Conservation (phyloP, 2,888 invertebrate genomes). For the Chrysomela aeneicollis region DNA sequence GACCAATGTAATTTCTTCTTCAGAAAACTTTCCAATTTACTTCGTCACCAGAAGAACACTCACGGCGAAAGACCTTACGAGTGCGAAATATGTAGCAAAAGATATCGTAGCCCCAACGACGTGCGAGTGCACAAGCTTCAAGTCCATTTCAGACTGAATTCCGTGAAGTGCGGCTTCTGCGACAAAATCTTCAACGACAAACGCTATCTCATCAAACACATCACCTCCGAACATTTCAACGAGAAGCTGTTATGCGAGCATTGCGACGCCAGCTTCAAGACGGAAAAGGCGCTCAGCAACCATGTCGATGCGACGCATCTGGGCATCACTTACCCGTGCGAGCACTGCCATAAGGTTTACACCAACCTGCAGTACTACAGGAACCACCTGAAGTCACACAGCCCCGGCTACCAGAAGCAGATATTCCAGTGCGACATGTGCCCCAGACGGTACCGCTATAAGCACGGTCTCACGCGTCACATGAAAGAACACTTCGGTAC, state of each 20-base stretch:
- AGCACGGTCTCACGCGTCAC: background rate
- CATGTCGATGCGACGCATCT: slow-evolving; percentile 14
- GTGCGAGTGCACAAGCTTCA: background rate
- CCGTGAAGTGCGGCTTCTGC: slow-evolving; percentile 57
- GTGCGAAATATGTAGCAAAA: background rate
- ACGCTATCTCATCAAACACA: slow-evolving; percentile 62
- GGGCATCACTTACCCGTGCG: slow-evolving; percentile 14
- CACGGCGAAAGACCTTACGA: background rate
- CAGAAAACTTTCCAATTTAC: background rate
- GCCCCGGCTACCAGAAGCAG: slow-evolving; percentile 20
- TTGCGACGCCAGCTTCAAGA: slow-evolving; percentile 16
- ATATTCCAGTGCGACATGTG: background rate
- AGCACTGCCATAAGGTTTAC: slow-evolving; percentile 22
- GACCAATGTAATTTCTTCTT: background rate
- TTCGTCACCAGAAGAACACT: background rate
- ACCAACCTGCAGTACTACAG: slow-evolving; percentile 7
- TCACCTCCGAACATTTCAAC: slow-evolving; percentile 53
- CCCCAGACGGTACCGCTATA: background rate
- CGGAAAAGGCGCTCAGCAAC: slow-evolving; percentile 6
- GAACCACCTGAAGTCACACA: slow-evolving; percentile 25
- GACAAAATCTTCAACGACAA: slow-evolving; percentile 60
- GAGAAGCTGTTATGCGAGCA: slow-evolving; percentile 10
- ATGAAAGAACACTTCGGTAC: background rate
- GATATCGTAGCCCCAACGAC: background rate
- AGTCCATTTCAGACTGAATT: slow-evolving; percentile 9